Base-by-base conservation (phyloP, 2,113 vertebrate genomes). In the Rhinolophus ferrumequinum region DNA sequence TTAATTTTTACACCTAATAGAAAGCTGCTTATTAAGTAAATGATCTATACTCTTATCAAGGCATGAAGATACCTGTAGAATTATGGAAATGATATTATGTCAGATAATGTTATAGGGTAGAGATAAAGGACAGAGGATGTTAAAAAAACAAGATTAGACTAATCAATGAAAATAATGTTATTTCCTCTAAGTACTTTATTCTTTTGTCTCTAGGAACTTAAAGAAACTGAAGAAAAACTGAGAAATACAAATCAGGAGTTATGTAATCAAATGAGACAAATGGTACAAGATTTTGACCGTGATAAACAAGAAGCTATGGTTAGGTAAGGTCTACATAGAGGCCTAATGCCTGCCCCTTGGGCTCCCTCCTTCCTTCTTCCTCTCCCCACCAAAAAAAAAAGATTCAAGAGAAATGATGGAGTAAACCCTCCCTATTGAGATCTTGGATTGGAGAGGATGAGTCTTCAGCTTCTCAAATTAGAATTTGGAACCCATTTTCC, bases 261-360 rank as follows among this genome's bases (percentile, higher is more conserved):
- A 70, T 99, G 99, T 97, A 99, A 97, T 97, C 99, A 99, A 98
- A 99, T 99, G 99, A 99, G 99, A 97, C 98, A 99, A 75, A 99
- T 99, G 99, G 99, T 99, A 92, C 98, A 99, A 91, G 99, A 99
- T 95, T 99, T 99, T 97, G 99, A 99, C 98, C 99, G 97, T 56
- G 99, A 99, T 98, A 99, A 99, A 91, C 99, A 99, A 95, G 99
- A 99, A 97, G 98, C 99, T 16, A 97, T 99, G 83, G 97, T 99
- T 69, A 99, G 99, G 99, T 99, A 96, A 97, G 52, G 35, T 76
- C 18, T 52, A 1, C 8, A 3, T 3, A 35, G 24, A 60, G 41
- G 12, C 26, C 35, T 54, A 33, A 30, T 47, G 12, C 11, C 28
- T 85, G 60, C 73, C n/a, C 88, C 12, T 62, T 66, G 8, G 35